Base-by-base conservation (phyloP, 2,113 vertebrate genomes). In the Coregonus clupeaformis region DNA sequence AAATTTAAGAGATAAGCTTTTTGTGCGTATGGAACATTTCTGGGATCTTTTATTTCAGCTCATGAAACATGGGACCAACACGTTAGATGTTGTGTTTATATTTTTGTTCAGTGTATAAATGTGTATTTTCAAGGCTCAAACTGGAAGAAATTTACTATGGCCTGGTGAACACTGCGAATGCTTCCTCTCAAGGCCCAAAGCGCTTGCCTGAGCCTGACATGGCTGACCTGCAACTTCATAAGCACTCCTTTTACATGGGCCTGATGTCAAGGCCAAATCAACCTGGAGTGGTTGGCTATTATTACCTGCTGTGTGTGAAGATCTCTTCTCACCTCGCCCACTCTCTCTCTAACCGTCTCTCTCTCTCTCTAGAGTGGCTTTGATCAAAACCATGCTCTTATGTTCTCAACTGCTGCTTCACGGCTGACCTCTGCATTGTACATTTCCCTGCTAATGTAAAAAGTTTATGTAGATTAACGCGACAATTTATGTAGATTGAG, bases 401-500 rank as follows among this genome's bases (percentile, higher is more conserved):
- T 59, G 81, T 85, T 84, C 87, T 89, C 87, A 82, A 85, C 86
- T 81, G 77, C 84, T 83, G 84, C 80, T 82, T 84, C 79, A 60
- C 73, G 66, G 68, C 75, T 84, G 86, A 87, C 86, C 87, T 72
- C 83, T 73, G 82, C 82, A 84, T 88, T 82, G 74, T 72, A 86
- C 85, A 90, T 80, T 71, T 82, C 36, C 79, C 66, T 67, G 49
- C 85, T 88, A 85, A 87, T 86, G 81, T 87, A 86, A 89, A 89
- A 86, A 86, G 82, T 86, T 84, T 84, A 88, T 89, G 90, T 80
- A 87, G 90, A 92, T 89, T 83, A 87, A 87, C 82, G 77, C 85
- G 77, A 85, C 88, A 85, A 83, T 84, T 87, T 90, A 90, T 89
- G 87, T 84, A 90, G 84, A 89, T 89, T 84, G 73, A 78, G 80